Evolutionary conservation across 2,113 vertebrate genomes (phyloP), one percentile per base, ranked within the genome.

Genomic region (Solenodon paradoxus): DNA sequence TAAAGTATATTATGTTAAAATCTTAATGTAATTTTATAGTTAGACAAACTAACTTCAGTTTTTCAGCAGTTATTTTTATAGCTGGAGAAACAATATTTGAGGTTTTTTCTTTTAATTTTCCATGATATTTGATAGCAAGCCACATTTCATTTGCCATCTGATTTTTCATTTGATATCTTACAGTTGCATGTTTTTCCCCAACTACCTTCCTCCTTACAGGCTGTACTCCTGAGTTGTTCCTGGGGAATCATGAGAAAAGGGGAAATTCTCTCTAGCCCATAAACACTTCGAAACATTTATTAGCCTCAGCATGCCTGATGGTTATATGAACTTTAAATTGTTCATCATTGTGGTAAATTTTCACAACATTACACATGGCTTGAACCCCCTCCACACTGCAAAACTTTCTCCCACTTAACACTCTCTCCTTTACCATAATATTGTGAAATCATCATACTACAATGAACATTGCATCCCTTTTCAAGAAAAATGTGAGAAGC

Each of bases 41-140:
- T 93, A 93, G n/a, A 28, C 28, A 66, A 40, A 78, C 13, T 57
- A 49, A 53, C 24, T 80, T 68, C 40, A 47, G 47, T 82, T 81
- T 68, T 47, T 72, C 40, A 24, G 22, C 85, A 96, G 42, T 86
- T 81, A 32, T 80, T 83, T 88, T 71, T 57, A n/a, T 88, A 84
- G 32, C 26, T 69, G 5, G 35, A 55, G 40, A 38, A 20, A 74
- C 9, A 85, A 17, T 64, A 57, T 78, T 84, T 85, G 57, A 77
- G 3, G 17, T 6, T 88, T 13, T 17, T 72, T 90, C 83, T 11
- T 30, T 38, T 42, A 78, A 68, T 66, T 72, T 61, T 77, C 28
- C 15, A 42, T 90, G 20, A 59, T 42, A 82, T 88, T 82, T 35
- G 40, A 59, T 51, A n/a, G 63, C 47, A 61, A 74, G 4, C 22